A percentile compares a stretch with the other conserved stretches of the same genome.
phyloP scores from a whole-genome alignment of 37 sponge, comb jelly and placozoan species.

The Tethya wilhelma region DNA sequence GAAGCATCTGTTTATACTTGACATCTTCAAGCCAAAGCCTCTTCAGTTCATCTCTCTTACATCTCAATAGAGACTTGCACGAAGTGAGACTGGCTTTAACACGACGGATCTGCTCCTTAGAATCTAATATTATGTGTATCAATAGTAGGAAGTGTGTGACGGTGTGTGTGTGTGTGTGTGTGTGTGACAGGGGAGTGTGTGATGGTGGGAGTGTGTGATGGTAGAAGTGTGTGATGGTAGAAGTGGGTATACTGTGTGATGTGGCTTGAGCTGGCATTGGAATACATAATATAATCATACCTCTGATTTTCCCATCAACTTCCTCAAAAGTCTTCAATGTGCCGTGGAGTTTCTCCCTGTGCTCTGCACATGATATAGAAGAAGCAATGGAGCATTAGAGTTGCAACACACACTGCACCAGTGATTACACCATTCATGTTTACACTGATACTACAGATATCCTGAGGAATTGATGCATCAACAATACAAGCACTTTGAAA shows the following conservation, averaged over 20 bases:
- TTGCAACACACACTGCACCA: no score
- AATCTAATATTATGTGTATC: constrained; percentile 28
- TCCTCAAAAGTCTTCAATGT: constrained; percentile 66
- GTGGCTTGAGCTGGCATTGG: not conserved
- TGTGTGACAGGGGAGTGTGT: no score
- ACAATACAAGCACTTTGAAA: no score
- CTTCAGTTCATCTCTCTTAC: constrained; percentile 86
- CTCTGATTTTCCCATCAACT: constrained; percentile 60
- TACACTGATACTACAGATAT: no score
- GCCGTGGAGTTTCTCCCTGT: constrained; percentile 70
- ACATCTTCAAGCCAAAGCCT: constrained; percentile 92
- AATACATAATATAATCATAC: constrained; percentile 28
- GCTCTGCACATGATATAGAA: constrained; percentile 32
- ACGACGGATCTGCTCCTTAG: constrained; percentile 46
- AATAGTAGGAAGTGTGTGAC: not conserved
- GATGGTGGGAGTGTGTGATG: no score
- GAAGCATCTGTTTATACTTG: constrained; percentile 82
- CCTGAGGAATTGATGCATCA: no score
- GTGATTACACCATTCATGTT: no score
- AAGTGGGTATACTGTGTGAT: not conserved
- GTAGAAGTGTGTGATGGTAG: not conserved
- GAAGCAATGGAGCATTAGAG: not conserved
- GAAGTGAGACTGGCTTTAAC: constrained; percentile 60
- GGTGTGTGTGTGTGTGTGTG: no score
- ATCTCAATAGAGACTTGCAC: constrained; percentile 81